These are phyloP conservation scores for Antechinus stuartii DNA, from an alignment of 2,113 vertebrate species.

Conservation along the genomic window DNA sequence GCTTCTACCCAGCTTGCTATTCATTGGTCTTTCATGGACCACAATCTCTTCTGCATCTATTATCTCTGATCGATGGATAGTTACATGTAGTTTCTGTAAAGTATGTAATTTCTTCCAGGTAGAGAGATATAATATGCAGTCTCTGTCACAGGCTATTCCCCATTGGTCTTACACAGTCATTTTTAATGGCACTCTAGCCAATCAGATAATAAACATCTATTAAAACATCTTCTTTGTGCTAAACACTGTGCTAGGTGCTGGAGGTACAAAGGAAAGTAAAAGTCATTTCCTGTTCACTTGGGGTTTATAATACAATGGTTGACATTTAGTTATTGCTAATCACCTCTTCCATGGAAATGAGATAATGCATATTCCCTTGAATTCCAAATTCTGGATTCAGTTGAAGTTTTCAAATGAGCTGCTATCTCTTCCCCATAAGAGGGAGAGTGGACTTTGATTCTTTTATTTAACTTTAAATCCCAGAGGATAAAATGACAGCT, in stretches of 20 bases:
- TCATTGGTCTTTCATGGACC: neutral
- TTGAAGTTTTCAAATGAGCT: neutral
- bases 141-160: neutral
- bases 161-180: neutral
- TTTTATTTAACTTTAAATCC: neutral
- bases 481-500: neutral
- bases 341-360: neutral
- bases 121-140: neutral
- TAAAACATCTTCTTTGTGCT: neutral
- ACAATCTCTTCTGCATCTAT: neutral
- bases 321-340: neutral
- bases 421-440: neutral
- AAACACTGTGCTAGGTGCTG: neutral
- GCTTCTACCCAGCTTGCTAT: neutral
- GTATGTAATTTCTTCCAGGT: too few species aligned
- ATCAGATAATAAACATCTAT: neutral
- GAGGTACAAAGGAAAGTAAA: neutral
- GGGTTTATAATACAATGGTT: too few species aligned
- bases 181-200: too few species aligned
- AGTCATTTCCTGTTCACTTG: neutral
- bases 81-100: neutral
- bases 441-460: neutral
- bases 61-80: neutral
- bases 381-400: neutral
- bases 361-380: neutral